phyloP scores from a whole-genome alignment of 2,113 vertebrate species.

The Gavialis gangeticus region DNA sequence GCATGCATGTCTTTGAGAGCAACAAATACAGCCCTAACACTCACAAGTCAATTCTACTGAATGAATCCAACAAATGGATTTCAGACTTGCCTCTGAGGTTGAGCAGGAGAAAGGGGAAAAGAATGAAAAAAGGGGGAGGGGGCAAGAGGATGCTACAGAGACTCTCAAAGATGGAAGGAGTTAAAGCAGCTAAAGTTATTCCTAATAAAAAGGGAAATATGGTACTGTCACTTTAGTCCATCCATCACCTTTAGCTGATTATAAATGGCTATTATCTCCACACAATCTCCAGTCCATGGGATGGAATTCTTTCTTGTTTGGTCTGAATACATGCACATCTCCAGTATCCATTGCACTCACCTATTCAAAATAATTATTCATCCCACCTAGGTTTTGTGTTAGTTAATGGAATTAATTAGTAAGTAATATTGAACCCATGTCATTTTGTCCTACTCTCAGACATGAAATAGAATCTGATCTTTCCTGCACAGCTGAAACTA shows the following conservation, averaged over 20 bases:
- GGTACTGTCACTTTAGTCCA: background rate
- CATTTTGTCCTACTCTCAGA: background rate
- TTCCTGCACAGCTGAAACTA: background rate
- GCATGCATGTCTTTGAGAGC: background rate
- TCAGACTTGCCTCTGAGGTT: background rate
- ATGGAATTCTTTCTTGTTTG: background rate
- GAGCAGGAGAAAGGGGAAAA: background rate
- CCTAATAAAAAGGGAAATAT: background rate
- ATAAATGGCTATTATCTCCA: background rate
- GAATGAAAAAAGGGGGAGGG: background rate
- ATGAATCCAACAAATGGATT: background rate
- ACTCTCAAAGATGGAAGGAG: background rate
- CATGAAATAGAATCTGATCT: background rate
- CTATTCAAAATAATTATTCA: background rate
- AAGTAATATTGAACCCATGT: background rate
- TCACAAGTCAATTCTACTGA: background rate
- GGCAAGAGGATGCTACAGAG: background rate
- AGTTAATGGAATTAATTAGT: constrained; percentile 24
- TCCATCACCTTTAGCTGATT: background rate
- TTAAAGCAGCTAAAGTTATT: background rate
- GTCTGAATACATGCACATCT: background rate
- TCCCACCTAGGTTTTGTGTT: background rate
- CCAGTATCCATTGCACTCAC: background rate
- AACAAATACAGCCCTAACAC: background rate
- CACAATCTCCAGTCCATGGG: background rate